Percentiles rank a stretch among this genome's conserved stretches.
Conservation (phyloP, 1,140 invertebrate genomes). For the Hydropsyche tenuis region DNA sequence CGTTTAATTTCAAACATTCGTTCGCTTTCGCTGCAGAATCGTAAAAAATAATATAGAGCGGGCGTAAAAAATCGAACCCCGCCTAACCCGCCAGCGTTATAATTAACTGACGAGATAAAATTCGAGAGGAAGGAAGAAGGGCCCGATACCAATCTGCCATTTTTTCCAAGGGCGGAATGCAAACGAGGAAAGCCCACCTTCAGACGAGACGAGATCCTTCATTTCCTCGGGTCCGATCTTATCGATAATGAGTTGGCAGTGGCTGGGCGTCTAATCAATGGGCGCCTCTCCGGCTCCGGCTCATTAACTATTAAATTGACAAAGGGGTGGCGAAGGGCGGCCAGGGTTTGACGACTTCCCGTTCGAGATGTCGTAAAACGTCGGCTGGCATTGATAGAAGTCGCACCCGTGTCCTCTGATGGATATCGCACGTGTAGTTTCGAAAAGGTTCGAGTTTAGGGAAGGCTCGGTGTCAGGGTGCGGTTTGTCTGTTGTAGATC, state of each 20-base stretch:
- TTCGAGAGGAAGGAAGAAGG: slow-evolving; percentile 4
- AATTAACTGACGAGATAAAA: slow-evolving; percentile 15
- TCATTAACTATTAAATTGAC: slow-evolving; percentile 11
- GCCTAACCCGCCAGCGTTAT: not conserved
- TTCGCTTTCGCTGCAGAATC: too few species aligned
- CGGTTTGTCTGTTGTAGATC: too few species aligned
- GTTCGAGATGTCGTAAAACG: too few species aligned
- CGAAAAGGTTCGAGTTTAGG: too few species aligned
- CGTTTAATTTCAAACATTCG: too few species aligned
- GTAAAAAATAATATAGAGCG: too few species aligned
- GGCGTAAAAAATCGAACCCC: too few species aligned
- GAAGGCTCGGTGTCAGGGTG: too few species aligned
- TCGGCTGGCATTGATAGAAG: too few species aligned
- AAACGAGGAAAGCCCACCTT: not conserved
- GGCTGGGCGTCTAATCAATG: not conserved
- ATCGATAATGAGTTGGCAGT: slow-evolving; percentile 16
- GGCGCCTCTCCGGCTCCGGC: not conserved
- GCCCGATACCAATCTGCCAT: not conserved
- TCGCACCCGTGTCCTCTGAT: too few species aligned
- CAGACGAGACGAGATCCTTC: not conserved
- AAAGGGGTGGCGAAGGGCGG: not conserved
- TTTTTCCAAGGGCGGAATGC: not conserved
- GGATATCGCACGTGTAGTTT: too few species aligned
- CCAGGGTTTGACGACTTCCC: too few species aligned
- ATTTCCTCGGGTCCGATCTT: slow-evolving; percentile 14